Base-by-base conservation (phyloP, 2,797 vertebrate species). In the Enteromius viviparus region DNA sequence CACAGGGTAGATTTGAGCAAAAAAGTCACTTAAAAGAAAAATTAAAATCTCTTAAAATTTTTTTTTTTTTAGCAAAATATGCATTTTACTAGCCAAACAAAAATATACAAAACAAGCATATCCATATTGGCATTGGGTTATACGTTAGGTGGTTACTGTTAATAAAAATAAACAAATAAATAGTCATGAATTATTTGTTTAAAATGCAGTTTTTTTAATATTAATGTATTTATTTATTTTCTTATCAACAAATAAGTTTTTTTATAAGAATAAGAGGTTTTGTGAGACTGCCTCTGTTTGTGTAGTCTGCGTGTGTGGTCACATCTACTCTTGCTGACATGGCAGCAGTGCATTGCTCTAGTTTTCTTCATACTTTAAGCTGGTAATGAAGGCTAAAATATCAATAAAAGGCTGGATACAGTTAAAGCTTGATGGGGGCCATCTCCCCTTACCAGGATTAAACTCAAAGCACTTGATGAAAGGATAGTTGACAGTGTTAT, bases 401-500 rank as follows among this genome's bases (percentile, higher is more conserved):
- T 78, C 53, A 53, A 29, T 62, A 23, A 55, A 55, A 70, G 9
- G 9, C 64, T 3, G 4, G 2, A 42, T 40, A 6, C 8, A 14
- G 34, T 76, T 76, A 58, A 58, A 76, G 74, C 74, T 0, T 23
- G 34, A 42, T 19, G 29, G 23, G 23, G 51, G 79, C 1, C 26
- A 4, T 49, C 69, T 47, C 58, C 26, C 37, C 42, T 81, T 51
- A 34, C 42, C 40, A 26, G n/a, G 65, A 75, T n/a, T 65, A 62
- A 75, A 62, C 51, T 69, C 65, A 7, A 64, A 69, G 7, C 65
- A 80, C 47, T 40, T 80, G 78, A 42, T 80, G 64, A 69, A 53
- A 47, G 69, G 21, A 80, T 60, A 40, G 76, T 75, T 82, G 70
- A 58, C 60, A 45, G 60, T 71, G 69, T 51, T 71, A 78, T 82